Percentiles rank a stretch among this genome's conserved stretches.
Evolutionary conservation across 2,888 invertebrate genomes (phyloP).

Genomic region (Drosophila pegasa): DNA sequence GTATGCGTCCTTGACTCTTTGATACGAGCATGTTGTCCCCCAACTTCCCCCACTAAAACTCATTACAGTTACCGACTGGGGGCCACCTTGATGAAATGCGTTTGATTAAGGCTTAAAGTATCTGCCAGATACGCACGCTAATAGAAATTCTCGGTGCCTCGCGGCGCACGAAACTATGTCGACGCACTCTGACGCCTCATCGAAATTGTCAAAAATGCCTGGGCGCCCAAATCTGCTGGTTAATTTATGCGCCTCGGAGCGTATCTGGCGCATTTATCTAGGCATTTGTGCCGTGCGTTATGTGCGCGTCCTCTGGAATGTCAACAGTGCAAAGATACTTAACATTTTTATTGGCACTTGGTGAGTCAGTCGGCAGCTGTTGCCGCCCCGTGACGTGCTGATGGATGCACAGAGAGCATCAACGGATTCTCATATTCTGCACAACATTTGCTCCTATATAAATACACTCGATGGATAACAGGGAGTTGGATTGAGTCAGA

Average conservation of each 20-base stretch:
- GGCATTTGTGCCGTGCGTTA: constrained; percentile 49
- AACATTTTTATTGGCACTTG: constrained; percentile 84
- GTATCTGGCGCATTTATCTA: constrained; percentile 68
- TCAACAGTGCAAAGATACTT: constrained; percentile 81
- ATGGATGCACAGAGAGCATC: constrained; percentile 59
- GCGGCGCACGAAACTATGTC: constrained; percentile 39
- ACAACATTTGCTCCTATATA: constrained; percentile 23
- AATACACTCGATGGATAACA: constrained; percentile 15
- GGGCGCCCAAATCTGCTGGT: constrained; percentile 50
- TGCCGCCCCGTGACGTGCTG: constrained; percentile 73
- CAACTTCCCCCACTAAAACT: constrained; percentile 42
- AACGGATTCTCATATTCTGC: constrained; percentile 66
- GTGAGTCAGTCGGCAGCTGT: constrained; percentile 66
- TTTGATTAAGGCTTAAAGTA: constrained; percentile 61
- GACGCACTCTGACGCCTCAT: constrained; percentile 63
- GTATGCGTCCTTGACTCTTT: constrained; percentile 53
- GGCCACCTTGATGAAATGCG: constrained; percentile 47
- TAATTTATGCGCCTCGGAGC: constrained; percentile 57
- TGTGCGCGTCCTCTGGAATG: constrained; percentile 54
- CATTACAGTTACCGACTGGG: constrained; percentile 50
- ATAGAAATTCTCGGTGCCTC: constrained; percentile 34
- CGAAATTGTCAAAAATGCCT: constrained; percentile 65
- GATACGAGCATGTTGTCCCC: constrained; percentile 58
- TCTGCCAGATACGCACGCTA: constrained; percentile 45
- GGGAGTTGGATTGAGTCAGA: not conserved